These are phyloP conservation scores for Enteromius viviparus DNA, from an alignment of 2,797 vertebrate genomes.

Conservation along the genomic window DNA sequence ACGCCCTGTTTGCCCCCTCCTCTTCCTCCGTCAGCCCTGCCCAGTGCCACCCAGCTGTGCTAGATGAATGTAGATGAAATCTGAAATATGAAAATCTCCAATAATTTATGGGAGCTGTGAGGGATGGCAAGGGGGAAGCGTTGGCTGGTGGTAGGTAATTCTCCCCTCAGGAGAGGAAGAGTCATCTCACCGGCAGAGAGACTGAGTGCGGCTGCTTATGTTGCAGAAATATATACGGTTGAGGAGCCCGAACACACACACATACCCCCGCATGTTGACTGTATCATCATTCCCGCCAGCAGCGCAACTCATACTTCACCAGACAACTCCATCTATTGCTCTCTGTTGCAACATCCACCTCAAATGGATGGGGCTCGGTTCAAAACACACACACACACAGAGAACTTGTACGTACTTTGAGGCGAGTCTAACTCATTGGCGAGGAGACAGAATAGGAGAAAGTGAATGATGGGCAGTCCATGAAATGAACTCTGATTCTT, in stretches of 20 bases:
- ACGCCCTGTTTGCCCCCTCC: slow-evolving; percentile 71
- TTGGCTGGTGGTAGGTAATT: slow-evolving; percentile 85
- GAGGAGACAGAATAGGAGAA: slow-evolving; percentile 37
- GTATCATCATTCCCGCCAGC: slow-evolving; percentile 51
- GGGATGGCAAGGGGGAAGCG: slow-evolving; percentile 78
- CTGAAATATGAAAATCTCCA: slow-evolving; percentile 99
- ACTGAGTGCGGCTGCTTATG: slow-evolving; percentile 64
- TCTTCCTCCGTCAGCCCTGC: slow-evolving; percentile 30
- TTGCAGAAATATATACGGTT: slow-evolving; percentile 55
- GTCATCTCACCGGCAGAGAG: slow-evolving; percentile 76
- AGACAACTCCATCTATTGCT: slow-evolving; percentile 44
- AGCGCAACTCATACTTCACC: slow-evolving; percentile 45
- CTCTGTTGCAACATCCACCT: slow-evolving; percentile 35
- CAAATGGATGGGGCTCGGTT: slow-evolving; percentile 12
- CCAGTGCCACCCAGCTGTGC: slow-evolving; percentile 74
- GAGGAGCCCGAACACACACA: slow-evolving; percentile 2
- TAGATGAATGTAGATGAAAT: slow-evolving; percentile 99
- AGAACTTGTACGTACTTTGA: slow-evolving; percentile 18
- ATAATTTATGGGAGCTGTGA: slow-evolving; percentile 99
- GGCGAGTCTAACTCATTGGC: slow-evolving; percentile 19
- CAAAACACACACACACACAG: slow-evolving; percentile 31
- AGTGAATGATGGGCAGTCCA: slow-evolving; percentile 61
- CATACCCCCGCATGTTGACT: slow-evolving; percentile 33
- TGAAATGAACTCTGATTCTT: slow-evolving; percentile 59
- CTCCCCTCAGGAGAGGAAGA: slow-evolving; percentile 83